phyloP scores from a whole-genome alignment of 2,113 vertebrate genomes.

The Chiloscyllium plagiosum region DNA sequence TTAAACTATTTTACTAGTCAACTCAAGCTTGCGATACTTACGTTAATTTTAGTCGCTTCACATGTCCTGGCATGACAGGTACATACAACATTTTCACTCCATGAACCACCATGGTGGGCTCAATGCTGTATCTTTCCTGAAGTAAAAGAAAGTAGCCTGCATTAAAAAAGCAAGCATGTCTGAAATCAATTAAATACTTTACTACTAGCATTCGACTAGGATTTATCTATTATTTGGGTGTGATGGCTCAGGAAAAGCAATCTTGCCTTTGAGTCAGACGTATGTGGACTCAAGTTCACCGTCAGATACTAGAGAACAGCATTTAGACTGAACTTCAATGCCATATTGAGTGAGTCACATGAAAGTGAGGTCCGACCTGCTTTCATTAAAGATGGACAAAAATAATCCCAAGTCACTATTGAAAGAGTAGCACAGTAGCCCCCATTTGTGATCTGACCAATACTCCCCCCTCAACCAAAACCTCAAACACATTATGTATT shows the following conservation, averaged over 20 bases:
- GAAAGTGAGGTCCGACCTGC: too few relatives aligned
- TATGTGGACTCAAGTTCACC: neutral
- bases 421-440: neutral
- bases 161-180: conserved; percentile 39
- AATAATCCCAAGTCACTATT: neutral
- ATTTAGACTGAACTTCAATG: neutral
- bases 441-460: neutral
- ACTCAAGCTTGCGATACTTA: conserved; percentile 54
- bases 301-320: too few relatives aligned
- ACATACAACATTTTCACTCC: conserved; percentile 99
- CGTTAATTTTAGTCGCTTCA: conserved; percentile 92
- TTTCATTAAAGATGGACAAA: neutral
- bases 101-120: conserved; percentile 94
- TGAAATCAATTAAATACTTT: neutral
- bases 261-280: neutral
- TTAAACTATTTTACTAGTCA: neutral
- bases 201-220: neutral
- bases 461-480: neutral
- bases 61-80: conserved; percentile 93
- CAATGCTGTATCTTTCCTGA: conserved; percentile 91
- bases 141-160: neutral
- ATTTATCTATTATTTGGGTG: neutral
- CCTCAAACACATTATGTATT: neutral
- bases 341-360: neutral
- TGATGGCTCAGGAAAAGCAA: neutral